phyloP scores from a whole-genome alignment of 2,888 invertebrate species.

The Drosophila dives region DNA sequence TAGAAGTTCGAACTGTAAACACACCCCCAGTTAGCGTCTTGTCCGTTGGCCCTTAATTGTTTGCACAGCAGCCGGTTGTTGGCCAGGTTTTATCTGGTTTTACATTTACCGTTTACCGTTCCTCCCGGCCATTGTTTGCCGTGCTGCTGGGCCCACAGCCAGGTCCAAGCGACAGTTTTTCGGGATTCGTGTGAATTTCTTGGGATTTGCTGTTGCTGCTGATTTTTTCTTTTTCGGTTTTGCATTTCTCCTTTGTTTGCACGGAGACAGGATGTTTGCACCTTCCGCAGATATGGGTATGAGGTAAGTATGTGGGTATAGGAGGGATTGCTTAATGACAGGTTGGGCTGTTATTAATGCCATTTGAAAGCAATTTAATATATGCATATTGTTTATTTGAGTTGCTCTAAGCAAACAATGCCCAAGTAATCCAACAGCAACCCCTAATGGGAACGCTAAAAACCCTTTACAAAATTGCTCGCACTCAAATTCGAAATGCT shows the following conservation, averaged over 20 bases:
- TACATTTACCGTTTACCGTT: conserved; percentile 54
- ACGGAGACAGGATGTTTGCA: conserved; percentile 76
- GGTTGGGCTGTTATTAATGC: conserved; percentile 72
- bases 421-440: conserved; percentile 43
- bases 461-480: conserved; percentile 68
- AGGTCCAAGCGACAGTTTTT: conserved; percentile 40
- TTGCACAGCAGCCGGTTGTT: conserved; percentile 68
- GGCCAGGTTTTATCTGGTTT: conserved; percentile 51
- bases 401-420: conserved; percentile 53
- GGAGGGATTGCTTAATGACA: conserved; percentile 68
- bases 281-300: conserved; percentile 55
- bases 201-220: conserved; percentile 38
- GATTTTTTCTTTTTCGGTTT: conserved; percentile 29
- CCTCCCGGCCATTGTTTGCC: conserved; percentile 38
- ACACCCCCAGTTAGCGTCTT: conserved; percentile 24
- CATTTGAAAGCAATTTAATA: conserved; percentile 78
- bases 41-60: conserved; percentile 61
- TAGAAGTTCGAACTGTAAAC: conserved; percentile 20
- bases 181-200: conserved; percentile 64
- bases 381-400: conserved; percentile 52
- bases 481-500: conserved; percentile 16
- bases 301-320: conserved; percentile 23
- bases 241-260: conserved; percentile 40
- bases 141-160: conserved; percentile 2
- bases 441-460: conserved; percentile 62